These are phyloP conservation scores for Ceriagrion tenellum DNA, from an alignment of 2,888 invertebrate genomes.

Conservation along the genomic window DNA sequence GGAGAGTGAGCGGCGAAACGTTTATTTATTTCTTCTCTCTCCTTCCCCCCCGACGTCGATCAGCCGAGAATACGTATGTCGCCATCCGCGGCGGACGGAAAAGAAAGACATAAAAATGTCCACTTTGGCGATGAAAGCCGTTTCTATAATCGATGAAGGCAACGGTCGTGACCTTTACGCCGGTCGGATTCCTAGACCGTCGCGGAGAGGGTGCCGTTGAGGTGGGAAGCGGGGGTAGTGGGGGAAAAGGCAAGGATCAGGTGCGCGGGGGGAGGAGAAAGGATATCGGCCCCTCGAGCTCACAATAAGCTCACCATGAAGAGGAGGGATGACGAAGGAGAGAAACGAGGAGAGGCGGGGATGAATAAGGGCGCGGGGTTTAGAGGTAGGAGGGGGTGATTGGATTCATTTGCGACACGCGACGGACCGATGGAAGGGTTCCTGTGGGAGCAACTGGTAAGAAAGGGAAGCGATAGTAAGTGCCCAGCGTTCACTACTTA, in stretches of 20 bases:
- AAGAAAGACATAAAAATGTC: background rate
- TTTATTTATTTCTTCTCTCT: too few species aligned
- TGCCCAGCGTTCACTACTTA: background rate
- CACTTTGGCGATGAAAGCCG: background rate
- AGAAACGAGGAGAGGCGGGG: background rate
- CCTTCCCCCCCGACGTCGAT: too few species aligned
- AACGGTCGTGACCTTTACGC: constrained; percentile 34
- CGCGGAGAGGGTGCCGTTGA: background rate
- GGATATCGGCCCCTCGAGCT: background rate
- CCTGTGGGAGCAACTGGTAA: constrained; percentile 10
- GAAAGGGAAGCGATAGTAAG: background rate
- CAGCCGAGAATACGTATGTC: background rate
- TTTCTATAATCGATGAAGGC: constrained; percentile 36
- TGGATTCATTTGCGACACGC: background rate
- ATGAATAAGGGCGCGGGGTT: background rate
- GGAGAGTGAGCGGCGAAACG: background rate
- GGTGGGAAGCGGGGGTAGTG: background rate
- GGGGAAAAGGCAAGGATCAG: background rate
- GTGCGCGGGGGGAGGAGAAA: background rate
- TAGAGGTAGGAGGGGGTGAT: background rate
- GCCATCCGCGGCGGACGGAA: background rate
- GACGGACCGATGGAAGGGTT: background rate
- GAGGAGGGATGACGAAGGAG: background rate
- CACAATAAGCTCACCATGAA: background rate
- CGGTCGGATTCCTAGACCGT: background rate